phyloP scores from a whole-genome alignment of 2,113 vertebrate species.

The Peromyscus leucopus region DNA sequence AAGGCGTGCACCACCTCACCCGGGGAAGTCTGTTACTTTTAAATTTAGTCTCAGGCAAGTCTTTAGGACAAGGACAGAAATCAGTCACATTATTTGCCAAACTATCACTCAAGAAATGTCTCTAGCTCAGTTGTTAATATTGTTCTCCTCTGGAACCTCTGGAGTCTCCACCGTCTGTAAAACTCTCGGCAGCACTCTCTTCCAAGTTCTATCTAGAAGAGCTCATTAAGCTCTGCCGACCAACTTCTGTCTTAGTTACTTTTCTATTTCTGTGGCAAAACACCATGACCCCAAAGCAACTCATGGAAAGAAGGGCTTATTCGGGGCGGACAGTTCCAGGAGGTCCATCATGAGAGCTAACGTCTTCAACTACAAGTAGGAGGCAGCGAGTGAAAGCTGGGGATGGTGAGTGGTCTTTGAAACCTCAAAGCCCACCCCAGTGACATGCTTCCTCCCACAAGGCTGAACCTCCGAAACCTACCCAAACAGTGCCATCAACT shows the following conservation, averaged over 20 bases:
- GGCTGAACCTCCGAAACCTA: background rate
- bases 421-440: background rate
- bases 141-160: too few relatives aligned
- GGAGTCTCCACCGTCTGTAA: background rate
- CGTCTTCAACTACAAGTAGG: background rate
- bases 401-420: background rate
- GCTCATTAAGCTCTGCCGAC: background rate
- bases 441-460: background rate
- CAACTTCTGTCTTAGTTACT: background rate
- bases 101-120: background rate
- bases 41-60: background rate
- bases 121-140: background rate
- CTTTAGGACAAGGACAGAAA: background rate
- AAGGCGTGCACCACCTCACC: rapidly evolving
- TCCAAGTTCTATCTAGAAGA: background rate
- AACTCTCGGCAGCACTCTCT: background rate
- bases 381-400: background rate
- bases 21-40: background rate
- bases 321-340: background rate
- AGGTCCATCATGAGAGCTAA: background rate
- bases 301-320: background rate
- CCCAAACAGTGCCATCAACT: background rate
- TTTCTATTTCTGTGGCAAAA: background rate
- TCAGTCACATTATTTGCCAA: background rate
- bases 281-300: background rate